Evolutionary conservation across 1,140 invertebrate species (phyloP), one percentile per base, ranked within the genome.

Genomic region (Ceratina calcarata): DNA sequence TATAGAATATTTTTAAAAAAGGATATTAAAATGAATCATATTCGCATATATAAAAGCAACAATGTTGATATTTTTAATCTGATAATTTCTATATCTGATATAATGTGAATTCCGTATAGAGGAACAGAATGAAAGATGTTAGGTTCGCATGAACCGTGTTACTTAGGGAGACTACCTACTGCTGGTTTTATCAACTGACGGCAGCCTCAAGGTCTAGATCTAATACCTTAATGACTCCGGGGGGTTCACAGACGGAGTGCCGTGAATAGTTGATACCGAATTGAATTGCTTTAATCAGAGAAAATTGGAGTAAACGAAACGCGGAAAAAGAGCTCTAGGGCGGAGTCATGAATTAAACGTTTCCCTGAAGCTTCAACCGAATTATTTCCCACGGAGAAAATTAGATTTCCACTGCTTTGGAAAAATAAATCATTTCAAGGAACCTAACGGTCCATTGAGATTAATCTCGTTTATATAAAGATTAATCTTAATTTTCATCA

Each of bases 371-470:
- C 61, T 32, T 22, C 51, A 27, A 15, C 24, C 67, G 16, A 69
- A 51, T 69, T 55, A 69, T 55, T 32, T 8, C 51, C 1, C 22
- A 3, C 18, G 4, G 18, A 69, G 67, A 53, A 69, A 69, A 57
- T 69, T 55, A 69, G 51, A 55, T 6, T 4, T 55, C 10, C 12
- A 13, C 27, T 69, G 53, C 18, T 0, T 20, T 7, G 8, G 0
- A 45, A 16, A 68, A 53, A 49, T 15, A 69, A 55, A 69, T 18
- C 55, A 20, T 55, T 13, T 3, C 2, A 16, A 4, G 66, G 51
- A 68, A 68, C 8, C 64, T 74, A 58, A 79, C 61, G 53, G 69
- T 66, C 22, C 74, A 74, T 37, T 37, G 2, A 37, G 32, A 37
- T 37, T 37, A 37, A 37, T 37, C n/a, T n/a, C n/a, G 15, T 10